Evolutionary conservation across 2,888 invertebrate species (phyloP).

Genomic region (Drosophila multiciliata): DNA sequence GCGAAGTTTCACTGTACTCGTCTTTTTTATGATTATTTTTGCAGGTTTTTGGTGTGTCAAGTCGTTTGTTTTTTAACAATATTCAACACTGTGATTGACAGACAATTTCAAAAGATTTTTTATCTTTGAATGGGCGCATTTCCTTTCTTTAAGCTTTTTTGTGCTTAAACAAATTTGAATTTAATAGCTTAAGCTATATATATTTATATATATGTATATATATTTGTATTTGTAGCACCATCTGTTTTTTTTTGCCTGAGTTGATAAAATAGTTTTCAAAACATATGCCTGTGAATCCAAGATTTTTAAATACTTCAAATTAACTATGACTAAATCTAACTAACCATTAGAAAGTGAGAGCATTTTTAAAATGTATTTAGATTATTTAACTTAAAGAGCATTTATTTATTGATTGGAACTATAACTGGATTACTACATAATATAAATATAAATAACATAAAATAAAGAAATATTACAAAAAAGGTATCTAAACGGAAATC

Average conservation of each 20-base stretch:
- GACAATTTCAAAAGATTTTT: slow-evolving; percentile 5
- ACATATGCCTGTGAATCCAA: not conserved
- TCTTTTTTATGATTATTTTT: slow-evolving; percentile 38
- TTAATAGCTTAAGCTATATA: slow-evolving; percentile 10
- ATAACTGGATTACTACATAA: not conserved
- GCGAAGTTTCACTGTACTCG: not conserved
- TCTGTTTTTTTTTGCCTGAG: not conserved
- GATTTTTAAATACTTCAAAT: not conserved
- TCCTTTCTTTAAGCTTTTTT: slow-evolving; percentile 22
- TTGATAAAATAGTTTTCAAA: not conserved
- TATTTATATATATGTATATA: not conserved
- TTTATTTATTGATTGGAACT: not conserved
- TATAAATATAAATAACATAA: not conserved
- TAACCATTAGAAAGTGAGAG: not conserved
- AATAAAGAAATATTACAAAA: not conserved
- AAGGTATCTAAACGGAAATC: slow-evolving; percentile 1
- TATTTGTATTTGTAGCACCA: not conserved
- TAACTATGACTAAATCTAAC: not conserved
- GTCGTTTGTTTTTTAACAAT: slow-evolving; percentile 48
- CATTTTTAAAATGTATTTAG: not conserved
- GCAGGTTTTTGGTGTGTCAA: slow-evolving; percentile 36
- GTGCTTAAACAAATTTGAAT: slow-evolving; percentile 20
- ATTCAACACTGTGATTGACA: slow-evolving; percentile 50
- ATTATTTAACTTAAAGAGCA: too few relatives aligned
- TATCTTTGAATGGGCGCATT: slow-evolving; percentile 16